phyloP scores from a whole-genome alignment of 1,140 invertebrate genomes.

The Tachypleus tridentatus region DNA sequence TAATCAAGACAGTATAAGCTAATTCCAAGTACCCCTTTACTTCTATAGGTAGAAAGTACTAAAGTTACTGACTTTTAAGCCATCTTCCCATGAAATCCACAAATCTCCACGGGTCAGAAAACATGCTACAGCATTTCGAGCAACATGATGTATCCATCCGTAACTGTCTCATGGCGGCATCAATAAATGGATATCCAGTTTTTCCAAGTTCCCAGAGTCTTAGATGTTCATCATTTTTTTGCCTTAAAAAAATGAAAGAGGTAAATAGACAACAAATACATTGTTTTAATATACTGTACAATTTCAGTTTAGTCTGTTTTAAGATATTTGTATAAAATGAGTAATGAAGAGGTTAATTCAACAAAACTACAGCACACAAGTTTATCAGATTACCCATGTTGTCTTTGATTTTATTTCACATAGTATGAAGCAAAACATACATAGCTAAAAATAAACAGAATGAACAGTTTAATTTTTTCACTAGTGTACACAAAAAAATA shows the following conservation, averaged over 20 bases:
- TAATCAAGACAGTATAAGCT: too few relatives aligned
- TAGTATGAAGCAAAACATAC: too few relatives aligned
- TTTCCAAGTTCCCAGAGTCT: slow-evolving; percentile 83
- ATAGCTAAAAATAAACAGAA: too few relatives aligned
- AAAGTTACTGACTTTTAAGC: slow-evolving; percentile 28
- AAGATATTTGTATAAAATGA: too few relatives aligned
- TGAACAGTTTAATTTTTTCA: too few relatives aligned
- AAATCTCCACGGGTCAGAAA: slow-evolving; percentile 78
- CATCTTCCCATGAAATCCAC: slow-evolving; percentile 88
- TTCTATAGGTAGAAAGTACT: background rate
- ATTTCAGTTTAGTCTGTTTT: too few relatives aligned
- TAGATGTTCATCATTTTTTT: slow-evolving; percentile 64
- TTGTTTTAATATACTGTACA: background rate
- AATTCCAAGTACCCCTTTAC: too few relatives aligned
- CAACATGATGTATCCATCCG: slow-evolving; percentile 82
- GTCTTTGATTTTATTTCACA: too few relatives aligned
- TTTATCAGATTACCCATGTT: too few relatives aligned
- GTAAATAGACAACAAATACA: background rate
- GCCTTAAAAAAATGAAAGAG: slow-evolving; percentile 24
- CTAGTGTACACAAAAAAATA: too few relatives aligned
- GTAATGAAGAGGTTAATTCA: too few relatives aligned
- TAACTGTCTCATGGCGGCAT: slow-evolving; percentile 81
- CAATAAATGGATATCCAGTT: slow-evolving; percentile 87
- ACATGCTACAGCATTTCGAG: slow-evolving; percentile 73
- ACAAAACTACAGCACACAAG: too few relatives aligned